Percentiles rank a stretch among this genome's conserved stretches.
Evolutionary conservation across 1,140 invertebrate species (phyloP).

Genomic region (Pentalonia nigronervosa): DNA sequence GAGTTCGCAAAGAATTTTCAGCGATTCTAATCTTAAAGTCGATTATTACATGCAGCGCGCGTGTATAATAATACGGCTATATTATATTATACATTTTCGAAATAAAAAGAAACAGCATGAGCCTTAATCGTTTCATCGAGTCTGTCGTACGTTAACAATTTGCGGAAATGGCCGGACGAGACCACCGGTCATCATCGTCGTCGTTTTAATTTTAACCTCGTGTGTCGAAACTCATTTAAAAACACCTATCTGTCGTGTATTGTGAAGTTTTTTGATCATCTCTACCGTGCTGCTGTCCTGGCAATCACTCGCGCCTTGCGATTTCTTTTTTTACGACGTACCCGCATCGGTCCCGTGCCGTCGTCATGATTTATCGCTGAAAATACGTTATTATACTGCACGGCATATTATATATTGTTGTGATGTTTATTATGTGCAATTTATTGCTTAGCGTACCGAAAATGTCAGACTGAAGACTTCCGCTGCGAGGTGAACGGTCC

Average conservation of each 20-base stretch:
- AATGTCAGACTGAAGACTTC: conserved; percentile 84
- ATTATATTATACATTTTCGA: background rate
- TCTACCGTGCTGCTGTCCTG: background rate
- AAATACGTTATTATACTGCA: background rate
- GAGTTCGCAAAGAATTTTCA: background rate
- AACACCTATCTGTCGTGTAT: background rate
- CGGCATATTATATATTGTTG: background rate
- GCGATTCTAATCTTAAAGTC: background rate
- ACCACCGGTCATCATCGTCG: background rate
- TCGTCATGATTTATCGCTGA: background rate
- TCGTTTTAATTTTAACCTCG: background rate
- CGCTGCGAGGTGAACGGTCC: conserved; percentile 66
- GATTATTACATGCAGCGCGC: background rate
- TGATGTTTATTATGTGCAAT: background rate
- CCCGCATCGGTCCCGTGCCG: background rate
- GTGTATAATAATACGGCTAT: background rate
- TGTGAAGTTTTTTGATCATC: background rate
- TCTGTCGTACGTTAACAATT: background rate
- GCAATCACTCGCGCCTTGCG: background rate
- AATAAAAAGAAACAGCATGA: background rate
- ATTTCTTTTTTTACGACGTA: background rate
- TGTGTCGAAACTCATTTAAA: background rate
- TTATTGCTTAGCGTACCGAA: conserved; percentile 77
- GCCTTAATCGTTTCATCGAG: background rate
- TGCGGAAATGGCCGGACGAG: background rate